phyloP scores from a whole-genome alignment of 2,113 vertebrate genomes.

The Leucosticte australis region DNA sequence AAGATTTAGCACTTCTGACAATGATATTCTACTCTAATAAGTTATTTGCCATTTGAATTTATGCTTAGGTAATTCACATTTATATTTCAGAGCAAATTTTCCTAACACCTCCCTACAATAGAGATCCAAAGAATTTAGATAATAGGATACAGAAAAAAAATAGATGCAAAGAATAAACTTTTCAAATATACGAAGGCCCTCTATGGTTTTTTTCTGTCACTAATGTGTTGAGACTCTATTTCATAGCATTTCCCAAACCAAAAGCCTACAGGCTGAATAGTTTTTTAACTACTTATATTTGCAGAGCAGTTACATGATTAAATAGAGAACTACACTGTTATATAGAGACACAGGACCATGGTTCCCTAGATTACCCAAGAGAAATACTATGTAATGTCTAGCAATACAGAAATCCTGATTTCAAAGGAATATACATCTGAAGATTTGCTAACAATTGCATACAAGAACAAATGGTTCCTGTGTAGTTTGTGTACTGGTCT shows the following conservation, averaged over 20 bases:
- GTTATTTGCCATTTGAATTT: neutral
- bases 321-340: neutral
- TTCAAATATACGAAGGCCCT: neutral
- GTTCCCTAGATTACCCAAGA: neutral
- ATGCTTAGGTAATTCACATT: neutral
- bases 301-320: neutral
- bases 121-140: neutral
- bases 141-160: neutral
- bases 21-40: neutral
- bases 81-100: neutral
- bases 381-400: neutral
- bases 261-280: neutral
- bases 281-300: neutral
- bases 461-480: neutral
- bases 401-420: neutral
- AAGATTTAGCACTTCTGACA: neutral
- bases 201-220: neutral
- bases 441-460: neutral
- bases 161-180: neutral
- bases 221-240: neutral
- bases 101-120: neutral
- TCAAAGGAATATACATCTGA: neutral
- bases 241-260: neutral
- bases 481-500: neutral
- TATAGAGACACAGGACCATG: neutral